phyloP scores from a whole-genome alignment of 2,888 invertebrate genomes.

The Hemithea aestivaria region DNA sequence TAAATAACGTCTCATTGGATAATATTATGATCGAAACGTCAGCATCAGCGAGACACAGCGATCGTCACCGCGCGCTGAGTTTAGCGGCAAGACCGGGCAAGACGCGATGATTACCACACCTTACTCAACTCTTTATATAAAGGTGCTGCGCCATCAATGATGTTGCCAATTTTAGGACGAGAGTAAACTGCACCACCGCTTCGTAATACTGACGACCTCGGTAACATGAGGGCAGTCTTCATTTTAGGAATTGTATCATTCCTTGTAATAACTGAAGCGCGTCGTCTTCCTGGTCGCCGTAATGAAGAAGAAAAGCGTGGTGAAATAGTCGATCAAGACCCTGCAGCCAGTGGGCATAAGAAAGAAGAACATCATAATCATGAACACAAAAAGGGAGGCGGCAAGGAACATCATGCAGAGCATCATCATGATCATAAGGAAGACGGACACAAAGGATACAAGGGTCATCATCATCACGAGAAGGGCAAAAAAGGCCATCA shows the following conservation, averaged over 20 bases:
- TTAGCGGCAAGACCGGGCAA: constrained; percentile 51
- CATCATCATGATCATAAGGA: constrained; percentile 83
- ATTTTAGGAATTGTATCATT: constrained; percentile 50
- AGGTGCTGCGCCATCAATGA: constrained; percentile 66
- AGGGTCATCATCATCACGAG: constrained; percentile 83
- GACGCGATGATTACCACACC: constrained; percentile 60
- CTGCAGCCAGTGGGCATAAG: constrained; percentile 68
- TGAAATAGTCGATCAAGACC: constrained; percentile 49
- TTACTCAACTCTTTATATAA: constrained; percentile 77
- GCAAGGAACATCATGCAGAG: constrained; percentile 82
- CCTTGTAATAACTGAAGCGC: constrained; percentile 44
- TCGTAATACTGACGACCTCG: constrained; percentile 28
- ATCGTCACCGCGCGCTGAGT: constrained; percentile 23
- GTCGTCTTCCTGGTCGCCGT: constrained; percentile 47
- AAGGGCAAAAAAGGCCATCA: constrained; percentile 86
- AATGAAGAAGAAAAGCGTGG: constrained; percentile 35
- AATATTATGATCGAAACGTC: too few relatives aligned
- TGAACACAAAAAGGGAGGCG: constrained; percentile 81
- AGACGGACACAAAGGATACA: constrained; percentile 85
- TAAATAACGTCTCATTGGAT: too few relatives aligned
- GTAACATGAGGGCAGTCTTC: constrained; percentile 58
- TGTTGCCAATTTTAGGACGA: constrained; percentile 61
- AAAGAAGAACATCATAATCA: constrained; percentile 68
- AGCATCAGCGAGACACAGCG: constrained; percentile 12
- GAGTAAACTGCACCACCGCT: constrained; percentile 45